Percentiles rank a stretch among this genome's conserved stretches.
phyloP scores from a whole-genome alignment of 1,140 invertebrate species.

The Drosophila mayri region DNA sequence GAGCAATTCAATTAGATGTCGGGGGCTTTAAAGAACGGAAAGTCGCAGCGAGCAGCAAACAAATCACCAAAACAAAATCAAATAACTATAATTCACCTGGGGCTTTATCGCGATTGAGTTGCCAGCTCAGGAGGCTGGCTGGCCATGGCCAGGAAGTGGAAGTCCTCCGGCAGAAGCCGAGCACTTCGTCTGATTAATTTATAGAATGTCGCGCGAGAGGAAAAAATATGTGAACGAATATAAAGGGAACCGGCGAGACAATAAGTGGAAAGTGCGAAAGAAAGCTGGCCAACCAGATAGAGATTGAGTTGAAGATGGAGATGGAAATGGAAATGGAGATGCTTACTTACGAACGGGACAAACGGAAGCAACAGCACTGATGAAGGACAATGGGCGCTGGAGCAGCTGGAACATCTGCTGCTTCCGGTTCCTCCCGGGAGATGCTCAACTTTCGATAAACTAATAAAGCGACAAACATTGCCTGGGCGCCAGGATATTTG shows the following conservation, averaged over 20 bases:
- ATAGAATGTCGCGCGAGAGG: slow-evolving; percentile 70
- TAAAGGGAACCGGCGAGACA: slow-evolving; percentile 49
- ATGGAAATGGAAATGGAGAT: not conserved
- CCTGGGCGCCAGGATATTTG: slow-evolving; percentile 70
- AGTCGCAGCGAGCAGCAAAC: slow-evolving; percentile 58
- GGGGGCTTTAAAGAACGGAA: slow-evolving; percentile 61
- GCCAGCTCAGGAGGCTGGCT: slow-evolving; percentile 36
- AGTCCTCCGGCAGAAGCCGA: slow-evolving; percentile 36
- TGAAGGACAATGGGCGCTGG: slow-evolving; percentile 44
- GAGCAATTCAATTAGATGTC: slow-evolving; percentile 79
- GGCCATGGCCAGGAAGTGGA: slow-evolving; percentile 18
- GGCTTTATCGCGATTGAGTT: slow-evolving; percentile 80
- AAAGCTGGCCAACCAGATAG: slow-evolving; percentile 28
- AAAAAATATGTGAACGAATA: slow-evolving; percentile 42
- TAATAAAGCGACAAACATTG: slow-evolving; percentile 79
- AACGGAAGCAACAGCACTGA: slow-evolving; percentile 30
- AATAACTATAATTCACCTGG: slow-evolving; percentile 82
- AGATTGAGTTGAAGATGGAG: slow-evolving; percentile 14
- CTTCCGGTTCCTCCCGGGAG: slow-evolving; percentile 57
- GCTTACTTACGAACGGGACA: slow-evolving; percentile 11
- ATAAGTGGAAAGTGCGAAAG: slow-evolving; percentile 66
- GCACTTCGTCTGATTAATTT: slow-evolving; percentile 80
- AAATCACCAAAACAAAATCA: slow-evolving; percentile 80
- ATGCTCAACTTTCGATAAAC: slow-evolving; percentile 76
- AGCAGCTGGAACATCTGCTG: slow-evolving; percentile 57